Conservation (phyloP, 1,140 invertebrate genomes). For the Halictus rubicundus region DNA sequence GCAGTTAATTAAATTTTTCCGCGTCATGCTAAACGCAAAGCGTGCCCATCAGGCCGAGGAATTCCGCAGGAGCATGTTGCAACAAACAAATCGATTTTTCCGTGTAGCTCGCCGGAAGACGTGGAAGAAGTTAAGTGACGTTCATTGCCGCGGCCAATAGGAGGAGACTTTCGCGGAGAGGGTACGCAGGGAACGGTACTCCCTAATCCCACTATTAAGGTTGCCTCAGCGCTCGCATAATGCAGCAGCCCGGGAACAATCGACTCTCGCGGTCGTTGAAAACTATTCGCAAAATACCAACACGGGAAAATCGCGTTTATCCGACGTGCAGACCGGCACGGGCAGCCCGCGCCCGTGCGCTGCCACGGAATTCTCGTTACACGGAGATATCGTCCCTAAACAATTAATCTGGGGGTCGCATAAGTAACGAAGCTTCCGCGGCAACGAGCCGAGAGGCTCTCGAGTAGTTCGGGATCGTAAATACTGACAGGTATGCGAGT, state of each 20-base stretch:
- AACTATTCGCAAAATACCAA: background rate
- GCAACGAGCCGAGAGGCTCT: background rate
- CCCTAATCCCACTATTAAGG: background rate
- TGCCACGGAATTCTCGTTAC: conserved; percentile 17
- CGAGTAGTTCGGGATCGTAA: conserved; percentile 11
- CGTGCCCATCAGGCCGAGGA: too few relatives aligned
- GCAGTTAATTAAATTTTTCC: too few relatives aligned
- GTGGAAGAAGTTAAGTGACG: background rate
- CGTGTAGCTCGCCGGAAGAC: background rate
- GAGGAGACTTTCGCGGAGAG: background rate
- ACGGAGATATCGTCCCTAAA: conserved; percentile 13
- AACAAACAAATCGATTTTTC: too few relatives aligned
- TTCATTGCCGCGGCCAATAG: background rate
- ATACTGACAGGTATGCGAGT: conserved; percentile 32
- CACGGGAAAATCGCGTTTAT: background rate
- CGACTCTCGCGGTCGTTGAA: background rate
- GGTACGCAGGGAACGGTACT: background rate
- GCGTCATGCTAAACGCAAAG: too few relatives aligned
- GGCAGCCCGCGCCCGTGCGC: too few relatives aligned
- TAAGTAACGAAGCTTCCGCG: conserved; percentile 29
- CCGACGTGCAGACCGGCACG: background rate
- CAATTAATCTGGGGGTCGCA: conserved; percentile 35
- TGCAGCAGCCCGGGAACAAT: background rate
- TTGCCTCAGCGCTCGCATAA: background rate
- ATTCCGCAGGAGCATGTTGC: too few relatives aligned